Base-by-base conservation (phyloP, 2,797 vertebrate genomes). In the Galagoides demidoff region DNA sequence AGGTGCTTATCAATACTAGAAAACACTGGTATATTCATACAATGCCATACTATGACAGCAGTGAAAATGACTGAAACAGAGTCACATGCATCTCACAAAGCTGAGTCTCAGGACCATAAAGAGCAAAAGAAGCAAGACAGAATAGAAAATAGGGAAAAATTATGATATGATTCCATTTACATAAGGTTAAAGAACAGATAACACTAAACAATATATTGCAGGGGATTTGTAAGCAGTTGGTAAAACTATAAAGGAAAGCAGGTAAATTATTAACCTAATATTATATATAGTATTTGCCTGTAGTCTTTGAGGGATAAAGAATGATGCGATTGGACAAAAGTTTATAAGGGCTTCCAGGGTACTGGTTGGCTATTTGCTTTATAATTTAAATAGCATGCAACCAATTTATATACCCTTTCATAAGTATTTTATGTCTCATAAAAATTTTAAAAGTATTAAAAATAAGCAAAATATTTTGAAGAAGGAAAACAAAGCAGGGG, bases 391-490 rank as follows among this genome's bases (percentile, higher is more conserved):
- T 31, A 37, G 34, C 63, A 37, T 11, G 19, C 49, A 27, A 89
- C 84, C 14, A 52, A 45, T 22, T 77, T 77, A 55, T 55, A 63
- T 83, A 94, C 52, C 57, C 9, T 25, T 92, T 55, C 37, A 13
- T 55, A 91, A 37, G 34, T 64, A 82, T 83, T 55, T 84, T 57
- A 19, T 57, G 43, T 43, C 29, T 85, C 57, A 63, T 68, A 68
- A 93, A 92, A 89, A 37, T 37, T 77, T 43, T 83, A 77, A 86
- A 88, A 88, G 0, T 14, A 27, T 70, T 96, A 83, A 89, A 34
- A 87, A 71, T 31, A 90, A 68, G 10, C 71, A 83, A 93, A 83
- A 83, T 82, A 90, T 55, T 94, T 90, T 88, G 16, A 85, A 89
- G 29, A 82, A 82, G 11, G 49, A 76, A 83, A 83, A 57, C 14